Conservation (phyloP, 2,797 vertebrate species). For the Eleutherodactylus coqui region DNA sequence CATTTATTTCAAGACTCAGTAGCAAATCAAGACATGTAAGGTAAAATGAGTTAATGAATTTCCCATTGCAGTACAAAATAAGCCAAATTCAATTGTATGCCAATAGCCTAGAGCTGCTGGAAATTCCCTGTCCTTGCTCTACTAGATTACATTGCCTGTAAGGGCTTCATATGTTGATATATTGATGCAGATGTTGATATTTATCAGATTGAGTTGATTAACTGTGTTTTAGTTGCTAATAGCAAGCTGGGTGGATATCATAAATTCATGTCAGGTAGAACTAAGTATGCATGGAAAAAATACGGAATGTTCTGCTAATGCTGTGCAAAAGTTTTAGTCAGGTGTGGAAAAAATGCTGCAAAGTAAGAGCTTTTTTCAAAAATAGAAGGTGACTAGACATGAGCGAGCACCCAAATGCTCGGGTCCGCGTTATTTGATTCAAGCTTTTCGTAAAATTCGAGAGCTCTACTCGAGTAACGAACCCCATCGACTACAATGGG, state of each 20-base stretch:
- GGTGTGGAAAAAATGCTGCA: no score
- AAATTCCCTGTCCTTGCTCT: conserved; percentile 58
- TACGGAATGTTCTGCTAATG: background rate
- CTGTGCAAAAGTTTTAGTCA: no score
- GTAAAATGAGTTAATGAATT: conserved; percentile 51
- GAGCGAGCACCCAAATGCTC: no score
- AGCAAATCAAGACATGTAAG: conserved; percentile 59
- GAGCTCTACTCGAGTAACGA: no score
- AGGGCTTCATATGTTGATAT: conserved; percentile 42
- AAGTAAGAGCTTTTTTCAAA: no score
- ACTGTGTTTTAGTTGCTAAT: conserved; percentile 36
- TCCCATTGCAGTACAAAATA: conserved; percentile 40
- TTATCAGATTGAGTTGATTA: conserved; percentile 35
- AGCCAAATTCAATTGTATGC: conserved; percentile 40
- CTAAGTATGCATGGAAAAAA: background rate
- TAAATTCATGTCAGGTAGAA: no score
- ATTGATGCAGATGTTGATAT: conserved; percentile 44
- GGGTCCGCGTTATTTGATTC: no score
- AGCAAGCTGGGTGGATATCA: background rate
- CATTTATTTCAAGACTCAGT: conserved; percentile 17
- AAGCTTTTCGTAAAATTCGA: no score
- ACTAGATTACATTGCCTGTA: conserved; percentile 47
- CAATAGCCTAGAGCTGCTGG: conserved; percentile 56
- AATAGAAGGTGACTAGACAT: no score
- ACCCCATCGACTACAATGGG: no score